phyloP scores from a whole-genome alignment of 2,888 invertebrate species.

The Andrena minutula region DNA sequence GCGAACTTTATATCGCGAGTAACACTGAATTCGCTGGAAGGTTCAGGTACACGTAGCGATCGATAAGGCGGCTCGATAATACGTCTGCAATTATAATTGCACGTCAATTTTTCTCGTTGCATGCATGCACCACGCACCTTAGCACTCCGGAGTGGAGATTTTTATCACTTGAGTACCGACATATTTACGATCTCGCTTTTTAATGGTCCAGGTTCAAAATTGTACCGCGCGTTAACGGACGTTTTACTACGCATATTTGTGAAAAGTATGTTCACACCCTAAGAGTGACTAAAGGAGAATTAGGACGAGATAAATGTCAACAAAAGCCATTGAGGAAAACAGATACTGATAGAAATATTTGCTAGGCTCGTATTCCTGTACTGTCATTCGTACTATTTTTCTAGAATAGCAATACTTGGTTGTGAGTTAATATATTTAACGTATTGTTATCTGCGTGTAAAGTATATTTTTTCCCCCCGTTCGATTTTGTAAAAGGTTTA shows the following conservation, averaged over 20 bases:
- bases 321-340: background rate
- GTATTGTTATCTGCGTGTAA: conserved; percentile 17
- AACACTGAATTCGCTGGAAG: conserved; percentile 16
- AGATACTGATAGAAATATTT: conserved; percentile 9
- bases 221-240: background rate
- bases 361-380: conserved; percentile 12
- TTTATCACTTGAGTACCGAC: conserved; percentile 13
- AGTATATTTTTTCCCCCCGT: conserved; percentile 24
- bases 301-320: background rate
- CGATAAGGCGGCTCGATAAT: conserved; percentile 13
- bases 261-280: conserved; percentile 16
- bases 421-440: conserved; percentile 35
- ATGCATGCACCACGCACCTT: conserved; percentile 27
- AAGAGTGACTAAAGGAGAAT: conserved; percentile 29
- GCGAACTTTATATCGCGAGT: conserved; percentile 19
- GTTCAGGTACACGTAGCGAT: conserved; percentile 9
- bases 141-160: conserved; percentile 24
- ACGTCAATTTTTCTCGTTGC: conserved; percentile 28
- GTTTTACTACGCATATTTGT: conserved; percentile 2
- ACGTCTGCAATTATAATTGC: conserved; percentile 18
- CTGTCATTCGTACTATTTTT: conserved; percentile 8
- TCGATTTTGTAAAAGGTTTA: conserved; percentile 7
- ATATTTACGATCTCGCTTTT: conserved; percentile 12
- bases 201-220: conserved; percentile 21
- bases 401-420: conserved; percentile 30